Conservation (phyloP, 2,888 invertebrate genomes). For the Chironomus tentans region DNA sequence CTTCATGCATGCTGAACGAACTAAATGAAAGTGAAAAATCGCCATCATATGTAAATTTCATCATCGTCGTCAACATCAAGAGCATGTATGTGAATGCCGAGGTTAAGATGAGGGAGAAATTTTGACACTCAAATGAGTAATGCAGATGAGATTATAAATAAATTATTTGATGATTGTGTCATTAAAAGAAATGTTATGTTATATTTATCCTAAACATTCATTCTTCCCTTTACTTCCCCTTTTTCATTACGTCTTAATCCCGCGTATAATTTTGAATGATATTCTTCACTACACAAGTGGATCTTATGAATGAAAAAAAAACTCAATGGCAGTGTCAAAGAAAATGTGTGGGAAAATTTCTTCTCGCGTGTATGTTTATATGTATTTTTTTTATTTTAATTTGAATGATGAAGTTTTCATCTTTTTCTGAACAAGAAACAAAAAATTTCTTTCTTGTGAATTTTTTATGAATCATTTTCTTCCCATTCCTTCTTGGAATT, state of each 20-base stretch:
- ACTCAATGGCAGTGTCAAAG: conserved; percentile 17
- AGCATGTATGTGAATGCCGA: too few relatives aligned
- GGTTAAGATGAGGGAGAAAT: too few relatives aligned
- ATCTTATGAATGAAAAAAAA: conserved; percentile 2
- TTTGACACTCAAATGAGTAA: not conserved
- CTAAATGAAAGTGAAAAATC: too few relatives aligned
- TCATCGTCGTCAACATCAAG: too few relatives aligned
- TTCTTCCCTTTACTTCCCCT: not conserved
- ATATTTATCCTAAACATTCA: not conserved
- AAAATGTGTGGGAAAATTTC: conserved; percentile 15
- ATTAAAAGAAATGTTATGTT: too few relatives aligned
- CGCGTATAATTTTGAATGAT: not conserved
- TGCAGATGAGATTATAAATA: not conserved
- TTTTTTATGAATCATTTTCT: not conserved
- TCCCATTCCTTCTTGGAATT: not conserved
- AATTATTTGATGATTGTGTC: not conserved
- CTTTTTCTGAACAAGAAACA: not conserved
- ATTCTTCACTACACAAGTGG: not conserved
- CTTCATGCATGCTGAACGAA: too few relatives aligned
- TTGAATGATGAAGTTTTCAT: not conserved
- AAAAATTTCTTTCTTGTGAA: not conserved
- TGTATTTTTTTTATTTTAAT: not conserved
- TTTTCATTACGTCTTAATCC: not conserved
- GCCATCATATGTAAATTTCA: too few relatives aligned
- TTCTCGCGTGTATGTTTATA: not conserved